Evolutionary conservation across 2,797 vertebrate genomes (phyloP).

Genomic region (Melopsittacus undulatus): DNA sequence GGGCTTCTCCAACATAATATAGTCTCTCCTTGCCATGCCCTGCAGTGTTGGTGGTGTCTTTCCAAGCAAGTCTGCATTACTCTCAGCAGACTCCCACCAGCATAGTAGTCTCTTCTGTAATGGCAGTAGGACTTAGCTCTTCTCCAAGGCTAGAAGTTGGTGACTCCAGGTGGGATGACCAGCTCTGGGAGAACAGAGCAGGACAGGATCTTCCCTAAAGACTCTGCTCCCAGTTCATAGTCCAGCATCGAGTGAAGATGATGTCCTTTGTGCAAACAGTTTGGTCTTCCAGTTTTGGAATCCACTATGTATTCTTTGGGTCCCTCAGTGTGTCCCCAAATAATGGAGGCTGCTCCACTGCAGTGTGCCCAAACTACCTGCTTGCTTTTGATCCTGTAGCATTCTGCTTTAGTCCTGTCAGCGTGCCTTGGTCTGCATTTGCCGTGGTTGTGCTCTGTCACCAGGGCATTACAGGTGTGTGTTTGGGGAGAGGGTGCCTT

Average conservation of each 20-base stretch:
- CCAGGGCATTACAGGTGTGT: rapidly evolving
- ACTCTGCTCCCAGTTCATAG: not conserved
- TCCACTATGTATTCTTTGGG: rapidly evolving
- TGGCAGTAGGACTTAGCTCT: not conserved
- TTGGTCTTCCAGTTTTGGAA: not conserved
- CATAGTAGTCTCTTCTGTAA: not conserved
- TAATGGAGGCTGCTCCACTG: not conserved
- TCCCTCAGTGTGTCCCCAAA: rapidly evolving
- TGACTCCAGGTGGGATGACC: not conserved
- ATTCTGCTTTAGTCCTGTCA: not conserved
- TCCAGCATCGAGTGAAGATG: not conserved
- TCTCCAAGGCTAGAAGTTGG: not conserved
- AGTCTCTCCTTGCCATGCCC: not conserved
- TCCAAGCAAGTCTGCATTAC: not conserved
- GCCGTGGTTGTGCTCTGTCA: not conserved
- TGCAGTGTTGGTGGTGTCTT: not conserved
- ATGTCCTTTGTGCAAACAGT: not conserved
- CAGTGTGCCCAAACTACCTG: rapidly evolving
- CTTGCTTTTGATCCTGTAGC: not conserved
- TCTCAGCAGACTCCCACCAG: not conserved
- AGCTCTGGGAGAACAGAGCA: not conserved
- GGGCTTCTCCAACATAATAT: not conserved
- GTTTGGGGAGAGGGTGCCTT: not conserved
- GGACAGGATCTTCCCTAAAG: not conserved
- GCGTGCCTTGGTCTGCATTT: not conserved